Conservation (phyloP, 2,797 vertebrate genomes). For the Chloroceryle amazona region DNA sequence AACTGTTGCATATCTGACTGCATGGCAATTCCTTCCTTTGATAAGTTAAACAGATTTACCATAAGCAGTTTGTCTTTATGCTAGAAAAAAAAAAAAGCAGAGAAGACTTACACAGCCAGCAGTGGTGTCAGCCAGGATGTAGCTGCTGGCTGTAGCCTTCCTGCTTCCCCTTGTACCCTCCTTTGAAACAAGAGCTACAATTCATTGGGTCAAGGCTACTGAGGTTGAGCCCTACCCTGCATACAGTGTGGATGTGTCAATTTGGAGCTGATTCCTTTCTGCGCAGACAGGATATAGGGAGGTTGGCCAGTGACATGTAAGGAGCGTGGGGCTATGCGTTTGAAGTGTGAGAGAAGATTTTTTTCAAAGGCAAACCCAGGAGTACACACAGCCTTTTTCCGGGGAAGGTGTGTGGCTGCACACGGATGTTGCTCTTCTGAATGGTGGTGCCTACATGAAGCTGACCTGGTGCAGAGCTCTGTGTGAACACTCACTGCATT, state of each 20-base stretch:
- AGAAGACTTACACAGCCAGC: not conserved
- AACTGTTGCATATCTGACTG: not conserved
- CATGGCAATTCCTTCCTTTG: not conserved
- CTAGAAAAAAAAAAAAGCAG: not conserved
- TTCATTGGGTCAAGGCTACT: not conserved
- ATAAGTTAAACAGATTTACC: not conserved
- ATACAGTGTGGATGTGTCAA: accelerated
- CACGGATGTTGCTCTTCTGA: not conserved
- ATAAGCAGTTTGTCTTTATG: not conserved
- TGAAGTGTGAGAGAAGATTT: not conserved
- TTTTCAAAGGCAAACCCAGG: not conserved
- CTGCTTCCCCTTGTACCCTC: not conserved
- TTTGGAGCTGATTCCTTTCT: not conserved
- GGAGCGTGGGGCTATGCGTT: not conserved
- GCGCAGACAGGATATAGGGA: not conserved
- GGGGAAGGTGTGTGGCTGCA: not conserved
- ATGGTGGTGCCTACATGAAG: not conserved
- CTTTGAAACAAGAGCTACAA: not conserved
- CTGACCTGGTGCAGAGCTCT: not conserved
- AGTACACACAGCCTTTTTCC: not conserved
- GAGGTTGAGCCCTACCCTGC: not conserved
- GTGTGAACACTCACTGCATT: accelerated
- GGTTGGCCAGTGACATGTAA: not conserved
- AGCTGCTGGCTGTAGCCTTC: not conserved
- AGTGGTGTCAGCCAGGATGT: not conserved